Evolutionary conservation across 2,888 invertebrate genomes (phyloP), one percentile per base, ranked within the genome.

Genomic region (Chloroclystis v-ata): DNA sequence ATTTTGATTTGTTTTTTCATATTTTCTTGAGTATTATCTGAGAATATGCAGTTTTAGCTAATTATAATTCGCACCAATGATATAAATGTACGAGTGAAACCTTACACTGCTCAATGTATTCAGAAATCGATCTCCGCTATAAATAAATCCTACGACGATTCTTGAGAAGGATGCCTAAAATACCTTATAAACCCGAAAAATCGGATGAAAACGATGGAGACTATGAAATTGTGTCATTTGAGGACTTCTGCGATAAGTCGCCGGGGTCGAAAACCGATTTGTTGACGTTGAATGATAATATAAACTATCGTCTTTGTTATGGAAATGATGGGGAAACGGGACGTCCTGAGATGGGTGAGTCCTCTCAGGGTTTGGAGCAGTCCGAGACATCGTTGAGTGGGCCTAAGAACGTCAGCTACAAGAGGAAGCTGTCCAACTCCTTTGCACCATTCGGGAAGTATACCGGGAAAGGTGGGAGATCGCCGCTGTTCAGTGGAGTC

Each of bases 231-330:
- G 90, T 90, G 16, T 90, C 90, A 1, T 90, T 90, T 61, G 90
- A 91, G 66, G 89, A 90, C 43, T 90, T 90, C 65, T 89, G 89
- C 57, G 90, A 90, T 57, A 90, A 90, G 56, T 84, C 83, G 37
- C 75, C 85, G 0, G 81, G 80, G 33, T 76, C 79, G 11, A 89
- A 89, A 63, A 89, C 88, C 8, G 90, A 90, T 72, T 82, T 90
- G 49, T 79, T 88, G 55, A 83, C 90, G 4, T 63, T 90, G 46
- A 89, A 86, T 53, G 88, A 89, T 56, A 89, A 89, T 52, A 86
- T 89, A 26, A 89, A 89, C 59, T 89, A 89, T 61, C 79, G 87
- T 28, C 74, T 89, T 63, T 82, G 78, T 69, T 89, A 81, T 58
- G 49, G 49, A 1, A 42, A 42, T 6, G 88, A 87, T 57, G 26